Conservation (phyloP, 1,140 invertebrate genomes). For the Eueides isabella region DNA sequence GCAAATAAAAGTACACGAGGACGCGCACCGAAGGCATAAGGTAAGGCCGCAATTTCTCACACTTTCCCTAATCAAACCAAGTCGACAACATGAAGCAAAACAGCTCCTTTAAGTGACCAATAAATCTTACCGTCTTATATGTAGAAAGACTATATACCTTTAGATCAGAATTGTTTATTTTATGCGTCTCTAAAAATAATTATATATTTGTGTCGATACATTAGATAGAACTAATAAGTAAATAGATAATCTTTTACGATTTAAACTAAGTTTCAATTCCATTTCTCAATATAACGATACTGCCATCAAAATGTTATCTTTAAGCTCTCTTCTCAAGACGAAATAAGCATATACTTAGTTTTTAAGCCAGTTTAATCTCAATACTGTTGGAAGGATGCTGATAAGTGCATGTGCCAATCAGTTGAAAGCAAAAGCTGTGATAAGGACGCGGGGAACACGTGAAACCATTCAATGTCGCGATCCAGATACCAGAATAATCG, state of each 20-base stretch:
- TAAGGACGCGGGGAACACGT: conserved; percentile 26
- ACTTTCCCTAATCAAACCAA: conserved; percentile 61
- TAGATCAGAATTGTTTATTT: conserved; percentile 2
- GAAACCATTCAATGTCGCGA: conserved; percentile 32
- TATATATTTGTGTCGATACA: background rate
- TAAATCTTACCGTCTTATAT: conserved; percentile 38
- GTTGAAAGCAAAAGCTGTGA: conserved; percentile 32
- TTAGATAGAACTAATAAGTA: background rate
- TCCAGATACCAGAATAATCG: conserved; percentile 25
- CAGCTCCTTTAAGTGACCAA: conserved; percentile 43
- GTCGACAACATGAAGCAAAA: conserved; percentile 47
- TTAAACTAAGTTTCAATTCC: background rate
- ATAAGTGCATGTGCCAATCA: conserved; percentile 36
- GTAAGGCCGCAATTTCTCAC: conserved; percentile 60
- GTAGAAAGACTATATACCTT: background rate
- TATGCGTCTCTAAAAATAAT: background rate
- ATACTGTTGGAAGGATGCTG: conserved; percentile 29
- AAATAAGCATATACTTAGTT: conserved; percentile 31
- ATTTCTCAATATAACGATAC: conserved; percentile 9
- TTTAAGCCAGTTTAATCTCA: conserved; percentile 33
- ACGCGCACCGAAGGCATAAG: conserved; percentile 34
- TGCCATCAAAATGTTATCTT: conserved; percentile 16
- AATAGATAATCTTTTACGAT: background rate
- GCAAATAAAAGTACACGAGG: conserved; percentile 64
- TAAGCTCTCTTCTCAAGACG: conserved; percentile 11